phyloP scores from a whole-genome alignment of 2,797 vertebrate genomes.

The Alfaro cultratus region DNA sequence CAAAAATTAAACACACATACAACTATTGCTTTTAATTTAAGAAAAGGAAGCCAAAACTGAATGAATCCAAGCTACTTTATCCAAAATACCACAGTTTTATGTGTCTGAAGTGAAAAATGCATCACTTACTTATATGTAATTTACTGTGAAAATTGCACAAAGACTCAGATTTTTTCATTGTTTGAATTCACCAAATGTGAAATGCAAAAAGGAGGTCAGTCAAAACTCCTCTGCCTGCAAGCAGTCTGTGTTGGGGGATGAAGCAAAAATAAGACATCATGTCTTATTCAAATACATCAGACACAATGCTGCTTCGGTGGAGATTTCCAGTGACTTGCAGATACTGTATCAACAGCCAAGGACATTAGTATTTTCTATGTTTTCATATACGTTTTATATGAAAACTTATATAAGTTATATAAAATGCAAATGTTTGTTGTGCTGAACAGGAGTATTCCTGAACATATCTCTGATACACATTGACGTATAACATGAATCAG shows the following conservation, averaged over 20 bases:
- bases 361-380: conserved; percentile 47
- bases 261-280: conserved; percentile 70
- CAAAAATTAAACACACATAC: neutral
- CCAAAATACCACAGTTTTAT: neutral
- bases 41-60: conserved; percentile 31
- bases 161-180: conserved; percentile 4
- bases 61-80: conserved; percentile 10
- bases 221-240: conserved; percentile 60
- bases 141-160: conserved; percentile 30
- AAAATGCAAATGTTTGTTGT: conserved; percentile 40
- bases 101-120: conserved; percentile 15
- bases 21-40: conserved; percentile 39
- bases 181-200: conserved; percentile 35
- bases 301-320: conserved; percentile 47
- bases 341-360: conserved; percentile 58
- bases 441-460: conserved; percentile 8
- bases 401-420: conserved; percentile 32
- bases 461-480: neutral
- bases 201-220: conserved; percentile 58
- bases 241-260: conserved; percentile 57
- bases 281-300: conserved; percentile 70
- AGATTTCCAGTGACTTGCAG: conserved; percentile 44
- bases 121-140: conserved; percentile 31
- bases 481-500: conserved; percentile 26
- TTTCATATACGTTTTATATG: conserved; percentile 1